Conservation (phyloP, 2,113 vertebrate species). For the Pluvianellus socialis region DNA sequence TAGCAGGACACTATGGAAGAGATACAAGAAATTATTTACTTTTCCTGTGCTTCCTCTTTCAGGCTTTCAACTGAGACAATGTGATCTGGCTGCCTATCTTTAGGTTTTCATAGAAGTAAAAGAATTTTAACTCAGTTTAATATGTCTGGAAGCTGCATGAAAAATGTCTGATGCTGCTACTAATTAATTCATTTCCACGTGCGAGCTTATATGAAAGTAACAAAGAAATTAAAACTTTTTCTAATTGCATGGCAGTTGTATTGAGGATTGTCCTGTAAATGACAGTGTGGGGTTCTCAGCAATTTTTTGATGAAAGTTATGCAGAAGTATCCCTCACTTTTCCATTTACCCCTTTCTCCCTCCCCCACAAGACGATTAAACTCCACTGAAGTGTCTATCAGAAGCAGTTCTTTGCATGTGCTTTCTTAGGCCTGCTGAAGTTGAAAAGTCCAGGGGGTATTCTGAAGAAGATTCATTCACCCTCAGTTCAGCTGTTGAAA, state of each 20-base stretch:
- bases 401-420: neutral
- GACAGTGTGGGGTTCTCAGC: fast-evolving
- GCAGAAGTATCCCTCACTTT: neutral
- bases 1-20: neutral
- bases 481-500: neutral
- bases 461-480: neutral
- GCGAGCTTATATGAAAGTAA: neutral
- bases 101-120: neutral
- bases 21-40: neutral
- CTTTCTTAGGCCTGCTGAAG: neutral
- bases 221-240: neutral
- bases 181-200: neutral
- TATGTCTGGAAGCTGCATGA: neutral
- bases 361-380: neutral
- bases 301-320: neutral
- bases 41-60: neutral
- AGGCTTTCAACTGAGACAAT: neutral
- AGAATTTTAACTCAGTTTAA: neutral
- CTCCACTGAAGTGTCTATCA: neutral
- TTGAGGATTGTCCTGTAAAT: neutral
- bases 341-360: neutral
- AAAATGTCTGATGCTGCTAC: neutral
- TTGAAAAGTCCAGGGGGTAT: neutral
- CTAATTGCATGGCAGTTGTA: neutral
- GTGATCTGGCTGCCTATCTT: neutral